Evolutionary conservation across 2,797 vertebrate genomes (phyloP).

Genomic region (Prionace glauca): DNA sequence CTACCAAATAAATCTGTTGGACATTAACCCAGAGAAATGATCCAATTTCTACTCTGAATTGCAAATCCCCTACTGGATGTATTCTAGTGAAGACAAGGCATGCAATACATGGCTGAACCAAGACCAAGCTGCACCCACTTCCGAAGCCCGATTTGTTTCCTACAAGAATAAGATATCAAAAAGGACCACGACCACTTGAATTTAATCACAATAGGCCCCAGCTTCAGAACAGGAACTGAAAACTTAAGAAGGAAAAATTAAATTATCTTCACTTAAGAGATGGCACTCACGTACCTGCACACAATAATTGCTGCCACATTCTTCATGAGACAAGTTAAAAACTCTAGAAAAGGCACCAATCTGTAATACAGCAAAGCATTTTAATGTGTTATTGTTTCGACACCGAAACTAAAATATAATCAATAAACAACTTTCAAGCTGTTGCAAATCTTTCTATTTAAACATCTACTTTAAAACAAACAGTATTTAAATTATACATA

Average conservation of each 20-base stretch:
- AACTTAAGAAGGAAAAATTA: constrained; percentile 30
- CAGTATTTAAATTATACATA: not conserved
- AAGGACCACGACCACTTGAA: not conserved
- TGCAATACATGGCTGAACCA: not conserved
- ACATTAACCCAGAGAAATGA: no score
- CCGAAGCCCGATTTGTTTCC: not conserved
- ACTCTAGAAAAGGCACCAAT: constrained; percentile 43
- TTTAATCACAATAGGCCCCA: not conserved
- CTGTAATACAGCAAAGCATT: constrained; percentile 44
- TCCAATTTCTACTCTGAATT: not conserved
- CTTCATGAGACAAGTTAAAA: constrained; percentile 47
- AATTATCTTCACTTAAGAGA: constrained; percentile 35
- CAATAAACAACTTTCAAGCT: not conserved
- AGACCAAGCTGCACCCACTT: not conserved
- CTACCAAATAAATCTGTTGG: no score
- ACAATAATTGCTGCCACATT: constrained; percentile 53
- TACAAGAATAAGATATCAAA: not conserved
- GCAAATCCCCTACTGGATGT: not conserved
- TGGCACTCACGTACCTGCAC: constrained; percentile 50
- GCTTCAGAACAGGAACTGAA: constrained; percentile 40
- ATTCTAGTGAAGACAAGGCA: not conserved
- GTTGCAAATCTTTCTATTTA: not conserved
- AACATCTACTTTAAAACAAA: not conserved
- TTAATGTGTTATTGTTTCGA: constrained; percentile 23
- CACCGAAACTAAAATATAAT: not conserved